A percentile compares a stretch with the other conserved stretches of the same genome.
These are phyloP conservation scores for Tauraco hartlaubi DNA, from an alignment of 2,797 vertebrate species.

Conservation along the genomic window DNA sequence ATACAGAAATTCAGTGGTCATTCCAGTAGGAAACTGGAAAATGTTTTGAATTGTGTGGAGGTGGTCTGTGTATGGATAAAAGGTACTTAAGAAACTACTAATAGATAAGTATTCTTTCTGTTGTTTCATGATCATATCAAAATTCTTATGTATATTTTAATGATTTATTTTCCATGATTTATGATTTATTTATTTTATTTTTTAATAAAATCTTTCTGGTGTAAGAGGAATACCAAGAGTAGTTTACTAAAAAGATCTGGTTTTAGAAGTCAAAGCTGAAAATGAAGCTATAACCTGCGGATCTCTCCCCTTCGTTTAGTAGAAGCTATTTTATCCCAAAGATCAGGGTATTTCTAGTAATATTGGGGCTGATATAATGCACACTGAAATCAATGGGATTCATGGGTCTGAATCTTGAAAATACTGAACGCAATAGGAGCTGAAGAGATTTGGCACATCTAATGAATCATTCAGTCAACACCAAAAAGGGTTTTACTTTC, in stretches of 20 bases:
- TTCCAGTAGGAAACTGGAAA: neutral
- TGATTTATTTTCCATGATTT: neutral
- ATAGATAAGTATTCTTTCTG: neutral
- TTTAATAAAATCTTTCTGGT: neutral
- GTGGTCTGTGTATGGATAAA: neutral
- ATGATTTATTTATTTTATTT: neutral
- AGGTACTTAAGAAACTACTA: neutral
- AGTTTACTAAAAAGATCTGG: neutral
- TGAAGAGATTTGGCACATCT: neutral
- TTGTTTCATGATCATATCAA: neutral
- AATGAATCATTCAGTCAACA: neutral
- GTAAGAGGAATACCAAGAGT: neutral
- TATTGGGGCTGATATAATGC: neutral
- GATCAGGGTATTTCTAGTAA: neutral
- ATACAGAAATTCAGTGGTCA: neutral
- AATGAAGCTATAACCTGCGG: neutral
- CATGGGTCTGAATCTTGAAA: neutral
- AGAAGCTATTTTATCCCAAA: neutral
- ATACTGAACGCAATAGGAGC: neutral
- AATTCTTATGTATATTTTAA: neutral
- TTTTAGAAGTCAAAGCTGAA: neutral
- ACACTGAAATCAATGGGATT: neutral
- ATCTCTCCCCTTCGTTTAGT: neutral
- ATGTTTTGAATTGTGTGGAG: neutral
- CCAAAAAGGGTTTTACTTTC: neutral